Percentiles rank a stretch among this genome's conserved stretches.
phyloP scores from a whole-genome alignment of 2,888 invertebrate species.

The Parascotia fuliginaria region DNA sequence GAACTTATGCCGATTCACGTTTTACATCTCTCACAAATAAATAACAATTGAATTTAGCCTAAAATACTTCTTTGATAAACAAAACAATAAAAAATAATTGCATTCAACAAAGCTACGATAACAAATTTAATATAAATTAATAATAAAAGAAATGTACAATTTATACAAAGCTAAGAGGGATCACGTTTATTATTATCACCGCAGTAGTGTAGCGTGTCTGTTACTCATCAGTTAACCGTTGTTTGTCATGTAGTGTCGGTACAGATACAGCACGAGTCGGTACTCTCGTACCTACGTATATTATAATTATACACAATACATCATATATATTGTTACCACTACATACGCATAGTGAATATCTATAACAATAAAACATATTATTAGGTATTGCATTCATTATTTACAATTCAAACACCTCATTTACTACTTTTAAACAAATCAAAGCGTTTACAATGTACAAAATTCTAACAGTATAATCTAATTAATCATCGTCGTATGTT shows the following conservation, averaged over 20 bases:
- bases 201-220: slow-evolving; percentile 61
- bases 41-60: slow-evolving; percentile 86
- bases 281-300: too few relatives aligned
- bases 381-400: slow-evolving; percentile 48
- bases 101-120: slow-evolving; percentile 85
- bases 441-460: slow-evolving; percentile 40
- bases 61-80: slow-evolving; percentile 84
- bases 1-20: slow-evolving; percentile 77
- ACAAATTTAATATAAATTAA: slow-evolving; percentile 86
- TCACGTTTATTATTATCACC: slow-evolving; percentile 80
- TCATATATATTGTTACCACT: slow-evolving; percentile 43
- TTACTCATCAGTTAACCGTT: slow-evolving; percentile 47
- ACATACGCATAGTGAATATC: slow-evolving; percentile 41
- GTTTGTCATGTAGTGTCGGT: slow-evolving; percentile 20
- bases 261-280: slow-evolving; percentile 21
- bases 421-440: slow-evolving; percentile 35
- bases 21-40: slow-evolving; percentile 83
- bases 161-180: slow-evolving; percentile 81
- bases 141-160: slow-evolving; percentile 83
- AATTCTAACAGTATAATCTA: slow-evolving; percentile 39
- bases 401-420: slow-evolving; percentile 47
- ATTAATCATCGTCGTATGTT: slow-evolving; percentile 39
- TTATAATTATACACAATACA: slow-evolving; percentile 36
- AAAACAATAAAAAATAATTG: slow-evolving; percentile 86
- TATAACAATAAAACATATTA: slow-evolving; percentile 43